Conservation (phyloP, 2,113 vertebrate species). For the Harpagus bidentatus region DNA sequence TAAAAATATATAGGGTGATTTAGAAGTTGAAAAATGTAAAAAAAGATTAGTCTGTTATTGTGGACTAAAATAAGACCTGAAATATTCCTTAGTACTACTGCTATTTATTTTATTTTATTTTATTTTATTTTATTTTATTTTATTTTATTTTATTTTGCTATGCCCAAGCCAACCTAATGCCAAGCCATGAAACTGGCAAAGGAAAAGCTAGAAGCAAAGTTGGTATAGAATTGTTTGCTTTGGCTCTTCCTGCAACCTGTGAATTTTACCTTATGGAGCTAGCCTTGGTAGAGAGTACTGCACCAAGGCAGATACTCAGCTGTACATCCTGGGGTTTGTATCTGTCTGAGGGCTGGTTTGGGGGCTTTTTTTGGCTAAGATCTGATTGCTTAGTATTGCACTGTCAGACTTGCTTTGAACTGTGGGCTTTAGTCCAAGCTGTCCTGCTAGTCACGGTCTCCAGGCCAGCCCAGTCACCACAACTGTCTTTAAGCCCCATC, state of each 20-base stretch:
- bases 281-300: neutral
- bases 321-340: neutral
- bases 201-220: neutral
- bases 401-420: neutral
- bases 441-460: neutral
- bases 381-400: neutral
- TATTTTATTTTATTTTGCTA: neutral
- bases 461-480: neutral
- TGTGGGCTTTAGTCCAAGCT: neutral
- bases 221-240: neutral
- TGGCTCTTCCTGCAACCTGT: neutral
- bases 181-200: neutral
- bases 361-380: neutral
- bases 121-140: too few species aligned
- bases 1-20: neutral
- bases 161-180: neutral
- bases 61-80: neutral
- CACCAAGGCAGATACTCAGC: neutral
- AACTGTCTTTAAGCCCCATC: neutral
- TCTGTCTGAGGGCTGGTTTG: neutral
- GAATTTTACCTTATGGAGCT: neutral
- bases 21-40: neutral
- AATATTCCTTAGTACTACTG: neutral
- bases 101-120: neutral
- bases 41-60: neutral